These are phyloP conservation scores for Varanus salvator DNA, from an alignment of 2,113 vertebrate genomes.

Conservation along the genomic window DNA sequence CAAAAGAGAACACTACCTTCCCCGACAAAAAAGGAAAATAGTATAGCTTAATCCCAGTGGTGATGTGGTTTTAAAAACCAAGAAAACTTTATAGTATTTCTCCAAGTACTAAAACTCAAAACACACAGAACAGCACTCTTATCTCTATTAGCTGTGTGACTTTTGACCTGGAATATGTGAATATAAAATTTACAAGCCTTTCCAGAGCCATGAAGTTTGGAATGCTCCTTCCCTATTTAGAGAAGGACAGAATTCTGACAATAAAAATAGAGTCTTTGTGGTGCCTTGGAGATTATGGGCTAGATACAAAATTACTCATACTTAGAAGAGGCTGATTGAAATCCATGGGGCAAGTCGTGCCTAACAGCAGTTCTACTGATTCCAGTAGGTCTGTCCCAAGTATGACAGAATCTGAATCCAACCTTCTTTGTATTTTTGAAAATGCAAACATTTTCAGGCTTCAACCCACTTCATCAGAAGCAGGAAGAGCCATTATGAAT, in stretches of 20 bases:
- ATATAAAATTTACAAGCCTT: neutral
- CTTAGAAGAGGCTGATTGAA: no score
- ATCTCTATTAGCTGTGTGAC: neutral
- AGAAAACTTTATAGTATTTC: neutral
- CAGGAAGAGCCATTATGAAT: neutral
- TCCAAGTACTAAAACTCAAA: neutral
- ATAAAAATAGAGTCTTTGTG: neutral
- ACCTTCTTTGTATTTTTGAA: no score
- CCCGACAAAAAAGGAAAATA: conserved; percentile 3
- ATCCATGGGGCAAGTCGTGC: no score
- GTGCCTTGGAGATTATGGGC: neutral
- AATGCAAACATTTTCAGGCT: neutral
- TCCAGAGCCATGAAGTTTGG: neutral
- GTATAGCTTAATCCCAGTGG: neutral
- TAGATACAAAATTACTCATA: no score
- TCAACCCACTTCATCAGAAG: neutral
- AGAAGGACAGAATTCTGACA: neutral
- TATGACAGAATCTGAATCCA: no score
- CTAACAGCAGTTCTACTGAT: no score
- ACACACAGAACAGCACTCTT: neutral
- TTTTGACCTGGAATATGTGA: neutral
- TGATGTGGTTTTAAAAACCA: neutral
- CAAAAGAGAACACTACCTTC: neutral
- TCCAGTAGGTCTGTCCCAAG: no score
- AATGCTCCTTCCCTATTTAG: neutral